Evolutionary conservation across 1,140 invertebrate genomes (phyloP), one percentile per base, ranked within the genome.

Genomic region (Drosophila persimilis): DNA sequence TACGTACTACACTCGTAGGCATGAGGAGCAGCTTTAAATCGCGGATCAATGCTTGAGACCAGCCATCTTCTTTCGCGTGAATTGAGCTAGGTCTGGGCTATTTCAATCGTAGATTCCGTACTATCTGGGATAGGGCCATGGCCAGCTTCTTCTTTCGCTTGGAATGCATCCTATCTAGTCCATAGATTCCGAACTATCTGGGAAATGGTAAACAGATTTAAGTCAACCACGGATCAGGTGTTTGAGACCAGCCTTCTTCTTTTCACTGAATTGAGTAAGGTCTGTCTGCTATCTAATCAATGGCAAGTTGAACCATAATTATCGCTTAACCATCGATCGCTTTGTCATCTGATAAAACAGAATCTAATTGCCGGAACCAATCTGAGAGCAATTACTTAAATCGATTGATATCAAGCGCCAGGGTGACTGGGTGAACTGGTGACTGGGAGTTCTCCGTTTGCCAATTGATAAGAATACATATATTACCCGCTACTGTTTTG

Each of bases 231-330:
- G 13, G 56, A 48, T 44, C 39, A 35, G 35, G 35, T 31, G 11
- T 31, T 13, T 22, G 39, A 39, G 24, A 35, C 47, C 8, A 24
- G 65, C 41, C 65, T 41, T 35, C 55, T 47, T 58, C 13, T 6
- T 22, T 11, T 0, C 9, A 1, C 29, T 22, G 39, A 45, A 26
- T 69, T 69, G 53, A 46, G 50, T 59, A 58, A 59, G 66, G 66
- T 58, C 67, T 55, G 50, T n/a, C 0, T n/a, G n/a, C 60, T 72
- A 78, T 78, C 75, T 77, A 58, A 77, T 73, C 71, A 41, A 2
- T 24, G 22, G 26, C 53, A 58, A 72, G 65, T 72, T 60, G 46
- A 56, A 45, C 29, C 31, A 35, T 59, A 77, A 61, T 77, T 60
- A 77, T 72, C 55, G 67, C 29, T 46, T 57, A 64, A 52, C 60